Percentiles rank a stretch among this genome's conserved stretches.
These are phyloP conservation scores for Eurypyga helias DNA, from an alignment of 2,113 vertebrate genomes.

Conservation along the genomic window DNA sequence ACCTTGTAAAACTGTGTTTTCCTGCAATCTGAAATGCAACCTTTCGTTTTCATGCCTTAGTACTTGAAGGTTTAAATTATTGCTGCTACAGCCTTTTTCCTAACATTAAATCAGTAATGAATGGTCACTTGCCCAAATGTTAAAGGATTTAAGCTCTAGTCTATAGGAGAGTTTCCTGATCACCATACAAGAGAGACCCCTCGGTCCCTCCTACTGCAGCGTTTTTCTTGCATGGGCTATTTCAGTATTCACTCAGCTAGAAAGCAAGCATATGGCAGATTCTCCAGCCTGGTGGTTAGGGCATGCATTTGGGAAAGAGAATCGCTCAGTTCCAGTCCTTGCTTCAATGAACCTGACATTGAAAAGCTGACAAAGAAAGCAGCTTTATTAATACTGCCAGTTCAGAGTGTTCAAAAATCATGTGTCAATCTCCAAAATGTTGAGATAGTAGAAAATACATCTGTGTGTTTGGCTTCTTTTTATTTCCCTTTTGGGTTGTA, in stretches of 20 bases:
- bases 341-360: constrained; percentile 38
- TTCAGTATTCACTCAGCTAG: background rate
- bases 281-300: constrained; percentile 9
- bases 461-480: background rate
- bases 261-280: constrained; percentile 1
- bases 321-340: background rate
- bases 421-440: background rate
- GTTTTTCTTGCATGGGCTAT: background rate
- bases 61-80: background rate
- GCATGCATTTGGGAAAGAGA: background rate
- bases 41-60: background rate
- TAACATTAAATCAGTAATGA: background rate
- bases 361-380: constrained; percentile 34
- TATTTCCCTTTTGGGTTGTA: constrained; percentile 22
- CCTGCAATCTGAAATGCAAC: background rate
- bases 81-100: background rate
- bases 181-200: background rate
- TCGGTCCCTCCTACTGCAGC: background rate
- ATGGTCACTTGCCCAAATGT: background rate
- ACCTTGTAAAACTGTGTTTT: background rate
- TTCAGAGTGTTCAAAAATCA: background rate
- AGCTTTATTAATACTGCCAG: constrained; percentile 38
- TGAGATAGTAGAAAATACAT: background rate
- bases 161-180: background rate
- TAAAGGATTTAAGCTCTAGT: background rate